Evolutionary conservation across 2,888 invertebrate species (phyloP).

Genomic region (Tetragonisca angustula): DNA sequence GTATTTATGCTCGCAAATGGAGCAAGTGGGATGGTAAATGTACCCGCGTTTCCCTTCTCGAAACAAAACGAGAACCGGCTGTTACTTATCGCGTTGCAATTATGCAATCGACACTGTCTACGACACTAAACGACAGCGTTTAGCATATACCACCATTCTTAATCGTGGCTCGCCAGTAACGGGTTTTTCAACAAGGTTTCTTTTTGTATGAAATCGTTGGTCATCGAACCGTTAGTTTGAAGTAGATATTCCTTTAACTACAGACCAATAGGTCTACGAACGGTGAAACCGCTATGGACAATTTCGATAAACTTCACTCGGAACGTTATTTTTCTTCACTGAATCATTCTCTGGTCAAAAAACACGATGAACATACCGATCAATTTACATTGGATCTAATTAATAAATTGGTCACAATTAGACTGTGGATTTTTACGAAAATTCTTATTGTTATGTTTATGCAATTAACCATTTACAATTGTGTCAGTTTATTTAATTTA

Average conservation of each 20-base stretch:
- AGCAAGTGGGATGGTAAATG: constrained; percentile 37
- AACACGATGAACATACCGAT: no score
- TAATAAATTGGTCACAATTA: no score
- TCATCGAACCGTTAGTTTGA: constrained; percentile 79
- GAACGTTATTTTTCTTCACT: neutral
- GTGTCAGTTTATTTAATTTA: no score
- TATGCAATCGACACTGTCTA: constrained; percentile 63
- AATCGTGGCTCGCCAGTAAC: constrained; percentile 78
- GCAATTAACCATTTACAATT: no score
- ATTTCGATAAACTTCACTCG: neutral
- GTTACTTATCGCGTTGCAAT: constrained; percentile 56
- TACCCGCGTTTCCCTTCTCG: constrained; percentile 1
- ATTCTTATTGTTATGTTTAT: no score
- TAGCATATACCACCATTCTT: constrained; percentile 63
- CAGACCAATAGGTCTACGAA: constrained; percentile 31
- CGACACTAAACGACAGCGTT: constrained; percentile 33
- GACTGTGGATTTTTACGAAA: no score
- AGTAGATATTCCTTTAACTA: constrained; percentile 23
- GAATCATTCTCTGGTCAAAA: no score
- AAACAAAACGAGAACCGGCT: constrained; percentile 43
- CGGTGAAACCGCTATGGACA: constrained; percentile 40
- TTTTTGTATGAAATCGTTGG: constrained; percentile 76
- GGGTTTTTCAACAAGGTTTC: constrained; percentile 74
- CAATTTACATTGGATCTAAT: no score
- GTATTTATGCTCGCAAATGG: constrained; percentile 52